Evolutionary conservation across 2,113 vertebrate species (phyloP).

Genomic region (Gobius niger): DNA sequence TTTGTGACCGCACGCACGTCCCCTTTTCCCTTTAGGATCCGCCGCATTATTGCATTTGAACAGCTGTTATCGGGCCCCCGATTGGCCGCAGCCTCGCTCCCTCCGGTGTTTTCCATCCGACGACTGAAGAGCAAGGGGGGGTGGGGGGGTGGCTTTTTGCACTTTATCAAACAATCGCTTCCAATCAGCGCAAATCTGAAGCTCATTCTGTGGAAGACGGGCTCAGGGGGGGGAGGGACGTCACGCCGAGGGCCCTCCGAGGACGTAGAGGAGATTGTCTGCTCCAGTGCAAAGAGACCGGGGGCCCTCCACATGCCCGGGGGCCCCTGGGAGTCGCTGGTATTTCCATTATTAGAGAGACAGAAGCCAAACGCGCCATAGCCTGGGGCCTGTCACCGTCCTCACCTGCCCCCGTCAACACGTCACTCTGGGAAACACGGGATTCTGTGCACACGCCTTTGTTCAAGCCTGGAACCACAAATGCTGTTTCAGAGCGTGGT

Average conservation of each 20-base stretch:
- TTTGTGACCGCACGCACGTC: no score
- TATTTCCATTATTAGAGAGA: conserved; percentile 63
- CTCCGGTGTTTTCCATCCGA: neutral
- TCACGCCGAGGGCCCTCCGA: conserved; percentile 13
- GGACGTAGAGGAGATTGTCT: conserved; percentile 34
- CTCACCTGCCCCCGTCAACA: neutral
- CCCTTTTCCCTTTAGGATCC: no score
- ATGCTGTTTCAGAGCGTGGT: no score
- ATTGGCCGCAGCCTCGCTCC: neutral
- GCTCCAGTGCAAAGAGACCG: conserved; percentile 3
- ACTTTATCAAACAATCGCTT: no score
- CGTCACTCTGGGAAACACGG: no score
- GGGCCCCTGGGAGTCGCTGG: conserved; percentile 36
- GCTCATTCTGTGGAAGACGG: conserved; percentile 48
- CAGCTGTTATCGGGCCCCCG: neutral
- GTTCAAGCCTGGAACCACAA: no score
- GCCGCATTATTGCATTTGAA: no score
- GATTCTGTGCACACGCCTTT: no score
- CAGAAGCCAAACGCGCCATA: conserved; percentile 35
- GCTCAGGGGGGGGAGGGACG: conserved; percentile 41
- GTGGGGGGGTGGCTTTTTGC: no score
- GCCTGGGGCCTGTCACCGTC: conserved; percentile 37
- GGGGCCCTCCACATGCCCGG: conserved; percentile 20
- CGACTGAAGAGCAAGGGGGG: no score
- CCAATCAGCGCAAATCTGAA: neutral